Conservation (phyloP, 2,888 invertebrate genomes). For the Andrena bicolor region DNA sequence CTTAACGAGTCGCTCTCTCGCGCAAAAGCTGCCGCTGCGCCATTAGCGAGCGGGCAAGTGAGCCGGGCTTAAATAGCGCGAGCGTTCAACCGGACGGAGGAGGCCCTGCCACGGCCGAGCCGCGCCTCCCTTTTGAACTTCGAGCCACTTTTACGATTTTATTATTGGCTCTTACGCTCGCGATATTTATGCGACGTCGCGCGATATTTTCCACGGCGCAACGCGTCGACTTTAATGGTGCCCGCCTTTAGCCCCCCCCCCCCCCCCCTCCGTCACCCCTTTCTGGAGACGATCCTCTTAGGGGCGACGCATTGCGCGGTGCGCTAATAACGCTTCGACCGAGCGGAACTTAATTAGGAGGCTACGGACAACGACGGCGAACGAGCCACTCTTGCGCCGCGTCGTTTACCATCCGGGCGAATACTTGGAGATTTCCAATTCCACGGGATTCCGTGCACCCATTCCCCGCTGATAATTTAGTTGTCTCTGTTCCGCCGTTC, state of each 20-base stretch:
- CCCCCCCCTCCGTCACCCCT: background rate
- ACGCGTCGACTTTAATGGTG: slow-evolving; percentile 73
- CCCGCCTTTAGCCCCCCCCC: slow-evolving; percentile 51
- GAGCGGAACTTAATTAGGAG: slow-evolving; percentile 71
- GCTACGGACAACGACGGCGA: slow-evolving; percentile 42
- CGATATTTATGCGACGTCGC: slow-evolving; percentile 74
- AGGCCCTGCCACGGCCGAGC: slow-evolving; percentile 52
- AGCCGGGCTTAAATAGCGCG: slow-evolving; percentile 75
- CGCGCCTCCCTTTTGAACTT: slow-evolving; percentile 72
- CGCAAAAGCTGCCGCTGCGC: slow-evolving; percentile 74
- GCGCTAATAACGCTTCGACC: slow-evolving; percentile 69
- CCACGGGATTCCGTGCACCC: slow-evolving; percentile 34
- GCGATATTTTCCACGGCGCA: slow-evolving; percentile 72
- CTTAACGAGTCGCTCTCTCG: slow-evolving; percentile 65
- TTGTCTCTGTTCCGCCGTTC: slow-evolving; percentile 1
- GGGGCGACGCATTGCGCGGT: slow-evolving; percentile 55
- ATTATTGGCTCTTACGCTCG: slow-evolving; percentile 76
- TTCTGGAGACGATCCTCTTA: slow-evolving; percentile 43
- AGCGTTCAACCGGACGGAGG: slow-evolving; percentile 62
- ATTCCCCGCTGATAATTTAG: slow-evolving; percentile 42
- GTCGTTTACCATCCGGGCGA: slow-evolving; percentile 12
- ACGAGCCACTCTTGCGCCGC: slow-evolving; percentile 22
- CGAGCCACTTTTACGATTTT: slow-evolving; percentile 77
- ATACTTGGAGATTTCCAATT: slow-evolving; percentile 48
- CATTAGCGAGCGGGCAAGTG: slow-evolving; percentile 72